Evolutionary conservation across 2,888 invertebrate species (phyloP).

Genomic region (Rhingia rostrata): DNA sequence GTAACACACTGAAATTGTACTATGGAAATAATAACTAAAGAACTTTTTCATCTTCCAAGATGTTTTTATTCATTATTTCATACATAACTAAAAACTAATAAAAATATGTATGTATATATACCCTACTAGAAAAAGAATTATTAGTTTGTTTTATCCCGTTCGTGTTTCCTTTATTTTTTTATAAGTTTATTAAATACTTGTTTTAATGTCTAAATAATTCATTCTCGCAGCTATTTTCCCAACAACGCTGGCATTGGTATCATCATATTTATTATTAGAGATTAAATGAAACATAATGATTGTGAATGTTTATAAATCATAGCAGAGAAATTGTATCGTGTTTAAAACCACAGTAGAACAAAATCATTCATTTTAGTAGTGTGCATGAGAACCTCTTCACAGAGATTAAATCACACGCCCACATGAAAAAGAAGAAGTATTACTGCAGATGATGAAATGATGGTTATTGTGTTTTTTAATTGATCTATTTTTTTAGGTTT

Average conservation of each 20-base stretch:
- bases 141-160: constrained; percentile 42
- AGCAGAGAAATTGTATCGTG: constrained; percentile 6
- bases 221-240: constrained; percentile 44
- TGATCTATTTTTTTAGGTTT: constrained; percentile 44
- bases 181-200: constrained; percentile 48
- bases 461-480: constrained; percentile 18
- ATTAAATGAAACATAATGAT: constrained; percentile 56
- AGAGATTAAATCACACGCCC: neutral
- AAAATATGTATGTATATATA: constrained; percentile 58
- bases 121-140: constrained; percentile 67
- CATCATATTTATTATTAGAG: constrained; percentile 41
- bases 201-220: constrained; percentile 54
- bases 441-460: constrained; percentile 13
- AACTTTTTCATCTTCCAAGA: constrained; percentile 47
- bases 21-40: neutral
- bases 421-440: constrained; percentile 21
- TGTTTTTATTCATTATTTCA: constrained; percentile 68
- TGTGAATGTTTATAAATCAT: constrained; percentile 45
- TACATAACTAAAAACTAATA: constrained; percentile 70
- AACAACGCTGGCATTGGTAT: constrained; percentile 38
- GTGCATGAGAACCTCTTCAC: constrained; percentile 2
- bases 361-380: neutral
- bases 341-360: constrained; percentile 1
- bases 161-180: constrained; percentile 6
- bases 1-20: too few species aligned